Percentiles rank a stretch among this genome's conserved stretches.
Evolutionary conservation across 2,888 invertebrate species (phyloP).

Genomic region (Cheilosia vulpina): DNA sequence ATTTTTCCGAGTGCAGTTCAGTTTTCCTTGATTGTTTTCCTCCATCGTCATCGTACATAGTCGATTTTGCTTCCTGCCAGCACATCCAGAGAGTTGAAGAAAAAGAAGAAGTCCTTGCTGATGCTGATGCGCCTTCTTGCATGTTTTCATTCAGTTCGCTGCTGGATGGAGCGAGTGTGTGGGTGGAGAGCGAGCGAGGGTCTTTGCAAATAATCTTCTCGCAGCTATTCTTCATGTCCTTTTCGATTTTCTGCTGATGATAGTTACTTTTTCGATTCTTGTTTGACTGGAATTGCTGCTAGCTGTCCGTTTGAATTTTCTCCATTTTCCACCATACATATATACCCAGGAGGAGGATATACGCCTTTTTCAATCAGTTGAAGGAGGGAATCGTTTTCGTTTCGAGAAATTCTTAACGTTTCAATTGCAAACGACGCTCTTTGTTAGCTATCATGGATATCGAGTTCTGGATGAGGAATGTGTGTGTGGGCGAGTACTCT

Average conservation of each 20-base stretch:
- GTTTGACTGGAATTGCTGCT: slow-evolving; percentile 71
- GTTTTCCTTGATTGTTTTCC: slow-evolving; percentile 74
- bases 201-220: slow-evolving; percentile 70
- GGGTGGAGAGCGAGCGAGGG: slow-evolving; percentile 21
- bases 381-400: slow-evolving; percentile 65
- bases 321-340: slow-evolving; percentile 31
- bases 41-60: slow-evolving; percentile 44
- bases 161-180: slow-evolving; percentile 14
- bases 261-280: slow-evolving; percentile 75
- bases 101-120: slow-evolving; percentile 14
- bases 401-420: slow-evolving; percentile 64
- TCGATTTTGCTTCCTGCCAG: slow-evolving; percentile 44
- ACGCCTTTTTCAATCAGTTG: slow-evolving; percentile 73
- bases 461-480: slow-evolving; percentile 20
- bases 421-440: slow-evolving; percentile 67
- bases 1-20: slow-evolving; percentile 73
- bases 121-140: slow-evolving; percentile 2
- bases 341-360: slow-evolving; percentile 36
- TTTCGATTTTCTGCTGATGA: slow-evolving; percentile 75
- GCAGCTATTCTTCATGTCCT: slow-evolving; percentile 73
- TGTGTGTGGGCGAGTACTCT: slow-evolving; percentile 1
- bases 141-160: slow-evolving; percentile 32
- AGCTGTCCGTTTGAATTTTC: slow-evolving; percentile 69
- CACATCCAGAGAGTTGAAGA: not conserved
- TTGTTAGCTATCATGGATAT: slow-evolving; percentile 48